Evolutionary conservation across 2,888 invertebrate genomes (phyloP), one percentile per base, ranked within the genome.

Genomic region (Pristionchus entomophagus): DNA sequence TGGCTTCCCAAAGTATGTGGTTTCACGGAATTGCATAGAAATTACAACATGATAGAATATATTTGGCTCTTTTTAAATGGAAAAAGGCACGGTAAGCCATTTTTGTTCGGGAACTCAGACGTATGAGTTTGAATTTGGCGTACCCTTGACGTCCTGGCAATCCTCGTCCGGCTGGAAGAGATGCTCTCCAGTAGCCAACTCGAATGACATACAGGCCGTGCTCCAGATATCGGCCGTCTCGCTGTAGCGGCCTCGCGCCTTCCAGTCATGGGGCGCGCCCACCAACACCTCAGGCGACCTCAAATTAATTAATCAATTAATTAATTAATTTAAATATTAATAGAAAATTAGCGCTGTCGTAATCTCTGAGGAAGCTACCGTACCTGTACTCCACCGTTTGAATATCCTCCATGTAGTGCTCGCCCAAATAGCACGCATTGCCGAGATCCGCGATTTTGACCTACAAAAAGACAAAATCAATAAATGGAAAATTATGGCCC

Each of bases 131-230:
- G n/a, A n/a, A n/a, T n/a, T n/a, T n/a, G n/a, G n/a, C n/a, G n/a
- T n/a, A n/a, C n/a, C n/a, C n/a, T n/a, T n/a, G 8, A 10, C 45
- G 8, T 14, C 14, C 45, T 45, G 8, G 8, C 14, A n/a, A 59
- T 98, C 98, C 62, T 97, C 97, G 94, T 99, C 99, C 81, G 99
- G 99, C 94, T 99, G 99, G 95, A 99, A 99, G 90, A 99, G 95
- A 94, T 99, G 99, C 95, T 99, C 99, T 86, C 99, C 99, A 35
- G 99, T 99, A 22, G 98, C 98, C 92, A 99, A 94, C 94, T 99
- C 99, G 94, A 99, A 99, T 65, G 99, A 99, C 98, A 99, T 98
- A 94, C 99, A 99, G 14, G 99, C 99, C 32, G 98, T 97, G 93
- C 98, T 98, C 99, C 99, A 99, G 91, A 99, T 97, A 94, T 99